phyloP scores from a whole-genome alignment of 1,140 invertebrate genomes.

The Musca vetustissima region DNA sequence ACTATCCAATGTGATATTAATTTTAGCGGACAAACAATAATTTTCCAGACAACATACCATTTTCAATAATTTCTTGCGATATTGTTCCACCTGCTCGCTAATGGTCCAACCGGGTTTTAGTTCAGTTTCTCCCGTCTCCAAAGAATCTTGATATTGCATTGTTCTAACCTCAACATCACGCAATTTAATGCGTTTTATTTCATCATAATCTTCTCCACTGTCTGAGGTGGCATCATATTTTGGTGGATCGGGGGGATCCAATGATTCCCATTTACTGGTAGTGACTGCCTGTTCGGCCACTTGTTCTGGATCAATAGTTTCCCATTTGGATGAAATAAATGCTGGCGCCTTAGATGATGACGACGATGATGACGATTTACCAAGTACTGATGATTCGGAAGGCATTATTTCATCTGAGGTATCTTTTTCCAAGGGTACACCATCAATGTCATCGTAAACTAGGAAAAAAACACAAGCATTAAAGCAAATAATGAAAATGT shows the following conservation, averaged over 20 bases:
- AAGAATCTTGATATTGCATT: conserved; percentile 93
- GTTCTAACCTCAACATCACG: conserved; percentile 94
- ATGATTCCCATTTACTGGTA: conserved; percentile 81
- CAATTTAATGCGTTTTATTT: conserved; percentile 80
- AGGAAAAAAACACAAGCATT: conserved; percentile 33
- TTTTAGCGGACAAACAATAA: too few relatives aligned
- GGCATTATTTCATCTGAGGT: conserved; percentile 15
- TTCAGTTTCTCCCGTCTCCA: conserved; percentile 80
- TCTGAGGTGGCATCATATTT: conserved; percentile 41
- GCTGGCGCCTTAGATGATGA: conserved; percentile 58
- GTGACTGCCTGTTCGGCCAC: conserved; percentile 84
- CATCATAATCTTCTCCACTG: conserved; percentile 55
- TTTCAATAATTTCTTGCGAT: conserved; percentile 84
- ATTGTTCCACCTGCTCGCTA: conserved; percentile 86
- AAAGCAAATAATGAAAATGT: too few relatives aligned
- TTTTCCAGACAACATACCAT: too few relatives aligned
- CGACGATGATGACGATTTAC: too few relatives aligned
- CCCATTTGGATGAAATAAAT: conserved; percentile 92
- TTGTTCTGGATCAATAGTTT: conserved; percentile 84
- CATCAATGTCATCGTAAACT: conserved; percentile 87
- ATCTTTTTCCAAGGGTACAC: conserved; percentile 68
- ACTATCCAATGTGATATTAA: too few relatives aligned
- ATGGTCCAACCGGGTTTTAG: conserved; percentile 79
- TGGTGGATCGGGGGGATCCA: conserved; percentile 55
- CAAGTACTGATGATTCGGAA: conserved; percentile 26